These are phyloP conservation scores for Cremastobaeus sp. DNA, from an alignment of 2,888 invertebrate species.

Conservation along the genomic window DNA sequence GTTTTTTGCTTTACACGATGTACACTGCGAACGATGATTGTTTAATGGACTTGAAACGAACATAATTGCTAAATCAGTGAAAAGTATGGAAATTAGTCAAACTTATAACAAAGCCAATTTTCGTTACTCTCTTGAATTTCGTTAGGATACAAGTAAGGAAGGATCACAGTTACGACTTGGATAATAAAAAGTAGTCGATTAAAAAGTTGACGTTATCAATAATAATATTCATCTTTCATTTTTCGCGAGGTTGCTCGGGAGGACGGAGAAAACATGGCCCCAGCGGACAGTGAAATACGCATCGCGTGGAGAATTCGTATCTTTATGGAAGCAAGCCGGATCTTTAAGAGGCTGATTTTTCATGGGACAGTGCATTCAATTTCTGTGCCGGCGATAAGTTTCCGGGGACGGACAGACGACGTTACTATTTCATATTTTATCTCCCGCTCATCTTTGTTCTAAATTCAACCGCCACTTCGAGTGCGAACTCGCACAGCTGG, in stretches of 20 bases:
- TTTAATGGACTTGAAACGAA: too few species aligned
- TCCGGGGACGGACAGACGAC: conserved; percentile 55
- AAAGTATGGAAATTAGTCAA: too few species aligned
- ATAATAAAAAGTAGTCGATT: conserved; percentile 18
- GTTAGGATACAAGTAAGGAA: neutral
- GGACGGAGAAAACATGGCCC: conserved; percentile 48
- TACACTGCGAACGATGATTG: too few species aligned
- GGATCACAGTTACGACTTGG: neutral
- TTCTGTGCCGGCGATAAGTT: conserved; percentile 61
- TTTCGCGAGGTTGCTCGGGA: conserved; percentile 31
- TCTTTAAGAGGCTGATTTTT: conserved; percentile 62
- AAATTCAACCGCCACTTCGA: conserved; percentile 16
- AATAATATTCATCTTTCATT: conserved; percentile 34
- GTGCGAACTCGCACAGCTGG: conserved; percentile 28
- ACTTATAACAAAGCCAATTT: too few species aligned
- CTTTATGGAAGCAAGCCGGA: conserved; percentile 59
- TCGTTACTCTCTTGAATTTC: neutral
- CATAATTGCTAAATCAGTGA: too few species aligned
- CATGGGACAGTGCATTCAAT: conserved; percentile 63
- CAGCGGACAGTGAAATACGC: conserved; percentile 59
- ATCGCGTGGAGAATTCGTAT: conserved; percentile 57
- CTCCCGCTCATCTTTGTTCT: conserved; percentile 57
- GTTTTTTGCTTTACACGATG: too few species aligned
- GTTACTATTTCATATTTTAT: conserved; percentile 62
- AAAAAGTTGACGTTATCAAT: conserved; percentile 43